phyloP scores from a whole-genome alignment of 2,797 vertebrate species.

The Pempheris klunzingeri region DNA sequence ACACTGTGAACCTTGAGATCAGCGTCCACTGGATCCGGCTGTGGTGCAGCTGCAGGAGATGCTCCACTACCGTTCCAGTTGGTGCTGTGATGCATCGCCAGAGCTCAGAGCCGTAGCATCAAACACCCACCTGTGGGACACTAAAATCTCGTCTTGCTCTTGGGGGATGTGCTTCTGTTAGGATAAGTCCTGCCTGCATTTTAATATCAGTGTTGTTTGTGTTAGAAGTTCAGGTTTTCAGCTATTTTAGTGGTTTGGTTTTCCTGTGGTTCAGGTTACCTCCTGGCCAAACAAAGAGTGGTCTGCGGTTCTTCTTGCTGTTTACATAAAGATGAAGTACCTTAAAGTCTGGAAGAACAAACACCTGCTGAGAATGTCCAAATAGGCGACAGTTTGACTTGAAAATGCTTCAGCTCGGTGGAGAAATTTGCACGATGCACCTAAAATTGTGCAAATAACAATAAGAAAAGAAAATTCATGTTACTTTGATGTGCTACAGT shows the following conservation, averaged over 20 bases:
- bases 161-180: neutral
- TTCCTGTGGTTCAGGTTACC: slow-evolving; percentile 6
- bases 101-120: too few relatives aligned
- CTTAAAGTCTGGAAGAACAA: neutral
- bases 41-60: neutral
- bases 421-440: neutral
- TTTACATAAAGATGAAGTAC: neutral
- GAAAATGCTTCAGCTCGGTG: neutral
- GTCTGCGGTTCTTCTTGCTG: neutral
- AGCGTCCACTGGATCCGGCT: neutral
- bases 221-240: neutral
- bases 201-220: neutral
- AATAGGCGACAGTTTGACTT: neutral
- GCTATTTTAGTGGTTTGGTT: neutral
- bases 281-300: too few relatives aligned
- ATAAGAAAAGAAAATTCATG: neutral
- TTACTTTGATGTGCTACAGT: neutral
- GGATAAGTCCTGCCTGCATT: neutral
- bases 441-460: neutral
- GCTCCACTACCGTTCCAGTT: neutral
- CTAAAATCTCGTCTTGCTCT: neutral
- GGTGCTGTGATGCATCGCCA: too few relatives aligned
- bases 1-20: neutral
- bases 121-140: too few relatives aligned
- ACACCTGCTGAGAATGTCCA: neutral